Evolutionary conservation across 2,113 vertebrate genomes (phyloP), one percentile per base, ranked within the genome.

Genomic region (Strigops habroptila): DNA sequence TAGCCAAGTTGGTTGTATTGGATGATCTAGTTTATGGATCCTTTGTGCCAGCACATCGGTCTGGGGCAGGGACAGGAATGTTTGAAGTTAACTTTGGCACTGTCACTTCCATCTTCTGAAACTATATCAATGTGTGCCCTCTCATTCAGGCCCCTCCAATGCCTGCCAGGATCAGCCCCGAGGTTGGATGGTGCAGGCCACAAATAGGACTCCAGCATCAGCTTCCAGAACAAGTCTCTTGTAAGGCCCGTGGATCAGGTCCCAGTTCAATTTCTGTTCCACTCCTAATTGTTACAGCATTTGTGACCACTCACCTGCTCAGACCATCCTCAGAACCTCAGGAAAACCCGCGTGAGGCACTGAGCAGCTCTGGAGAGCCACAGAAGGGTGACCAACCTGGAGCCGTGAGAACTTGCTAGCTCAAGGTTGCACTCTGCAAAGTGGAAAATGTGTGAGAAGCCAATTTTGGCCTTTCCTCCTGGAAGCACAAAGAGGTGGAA

Each of bases 61-160:
- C 57, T 1, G 0, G 31, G 35, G 31, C 17, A 33, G 52, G 23
- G 27, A 55, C 3, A 22, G 28, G 35, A 69, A 35, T 5, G 8
- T 39, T 49, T 44, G 18, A 44, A 25, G 73, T 28, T 23, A 77
- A 21, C 31, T 73, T 41, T 28, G 59, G 37, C 57, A n/a, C 24
- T 18, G 53, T 3, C 55, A 33, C n/a, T 41, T 46, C 23, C 15
- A 28, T 44, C 41, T 63, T 63, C 55, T 30, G 23, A 74, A 57
- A 46, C 15, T 21, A 1, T 3, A 25, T n/a, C 39, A 15, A 1
- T 0, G 0, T 7, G 18, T 4, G 3, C 51, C 10, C 18, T 41
- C 18, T 60, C 16, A 6, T 39, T 55, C 24, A 46, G 35, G 35
- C 13, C 33, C 59, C 86, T 52, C 44, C 41, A n/a, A 1, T 0